phyloP scores from a whole-genome alignment of 2,113 vertebrate species.

The Takifugu flavidus region DNA sequence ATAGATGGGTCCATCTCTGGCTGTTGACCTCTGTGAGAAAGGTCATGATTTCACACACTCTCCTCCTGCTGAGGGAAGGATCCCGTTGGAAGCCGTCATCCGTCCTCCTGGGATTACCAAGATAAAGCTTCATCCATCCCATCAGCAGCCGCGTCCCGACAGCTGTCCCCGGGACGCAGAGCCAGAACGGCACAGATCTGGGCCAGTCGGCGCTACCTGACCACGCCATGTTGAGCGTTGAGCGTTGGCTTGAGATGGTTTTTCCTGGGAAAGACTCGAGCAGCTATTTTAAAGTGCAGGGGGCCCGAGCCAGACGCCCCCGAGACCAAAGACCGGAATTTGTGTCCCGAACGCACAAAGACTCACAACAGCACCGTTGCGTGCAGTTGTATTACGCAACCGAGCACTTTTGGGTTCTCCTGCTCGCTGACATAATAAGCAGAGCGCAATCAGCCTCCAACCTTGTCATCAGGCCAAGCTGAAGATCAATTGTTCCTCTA shows the following conservation, averaged over 20 bases:
- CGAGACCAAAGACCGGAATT: slow-evolving; percentile 13
- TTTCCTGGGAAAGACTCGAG: slow-evolving; percentile 4
- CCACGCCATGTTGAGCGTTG: slow-evolving; percentile 8
- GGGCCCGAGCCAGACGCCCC: slow-evolving; percentile 10
- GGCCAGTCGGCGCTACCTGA: slow-evolving; percentile 18
- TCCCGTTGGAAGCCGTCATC: slow-evolving; percentile 46
- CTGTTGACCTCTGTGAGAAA: slow-evolving; percentile 14
- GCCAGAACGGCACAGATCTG: no score
- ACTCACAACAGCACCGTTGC: slow-evolving; percentile 26
- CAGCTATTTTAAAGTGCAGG: slow-evolving; percentile 25
- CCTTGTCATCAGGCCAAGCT: slow-evolving; percentile 68
- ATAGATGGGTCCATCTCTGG: neutral
- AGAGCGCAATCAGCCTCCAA: slow-evolving; percentile 48
- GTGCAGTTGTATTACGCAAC: slow-evolving; percentile 62
- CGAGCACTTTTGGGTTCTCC: slow-evolving; percentile 36
- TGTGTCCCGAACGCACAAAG: slow-evolving; percentile 28
- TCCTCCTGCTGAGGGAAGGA: slow-evolving; percentile 42
- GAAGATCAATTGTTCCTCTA: slow-evolving; percentile 72
- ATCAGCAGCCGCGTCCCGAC: slow-evolving; percentile 45
- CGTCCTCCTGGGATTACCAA: slow-evolving; percentile 49
- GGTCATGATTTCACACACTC: slow-evolving; percentile 6
- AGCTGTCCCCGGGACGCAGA: slow-evolving; percentile 42
- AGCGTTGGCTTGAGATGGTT: slow-evolving; percentile 13
- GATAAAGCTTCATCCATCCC: slow-evolving; percentile 46
- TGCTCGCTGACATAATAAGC: slow-evolving; percentile 65